These are phyloP conservation scores for Chrysomela aeneicollis DNA, from an alignment of 2,888 invertebrate species.

Conservation along the genomic window DNA sequence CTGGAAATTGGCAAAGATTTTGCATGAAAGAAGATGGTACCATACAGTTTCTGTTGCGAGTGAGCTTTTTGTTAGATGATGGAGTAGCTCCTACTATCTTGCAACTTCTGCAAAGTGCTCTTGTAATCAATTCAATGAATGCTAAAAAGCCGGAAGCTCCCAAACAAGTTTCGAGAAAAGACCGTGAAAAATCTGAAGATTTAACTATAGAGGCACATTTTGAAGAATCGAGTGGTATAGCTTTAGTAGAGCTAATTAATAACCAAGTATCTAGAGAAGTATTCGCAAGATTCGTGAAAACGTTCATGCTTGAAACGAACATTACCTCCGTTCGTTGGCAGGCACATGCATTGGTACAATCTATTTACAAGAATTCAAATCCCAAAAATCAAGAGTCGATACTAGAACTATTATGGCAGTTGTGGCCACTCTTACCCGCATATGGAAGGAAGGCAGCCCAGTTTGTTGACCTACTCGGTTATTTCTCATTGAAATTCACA, in stretches of 20 bases:
- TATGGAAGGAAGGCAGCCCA: slow-evolving; percentile 95
- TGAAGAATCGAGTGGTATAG: slow-evolving; percentile 72
- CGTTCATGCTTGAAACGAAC: slow-evolving; percentile 93
- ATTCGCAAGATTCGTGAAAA: slow-evolving; percentile 80
- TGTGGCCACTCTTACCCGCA: slow-evolving; percentile 90
- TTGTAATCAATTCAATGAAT: slow-evolving; percentile 69
- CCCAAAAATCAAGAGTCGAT: slow-evolving; percentile 79
- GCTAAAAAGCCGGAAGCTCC: slow-evolving; percentile 46
- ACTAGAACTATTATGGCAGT: slow-evolving; percentile 85
- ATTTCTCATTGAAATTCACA: slow-evolving; percentile 88
- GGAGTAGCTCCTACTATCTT: slow-evolving; percentile 90
- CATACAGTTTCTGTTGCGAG: slow-evolving; percentile 83
- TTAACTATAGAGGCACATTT: slow-evolving; percentile 71
- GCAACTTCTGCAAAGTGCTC: slow-evolving; percentile 87
- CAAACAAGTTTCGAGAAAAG: slow-evolving; percentile 60
- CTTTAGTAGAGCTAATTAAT: slow-evolving; percentile 75
- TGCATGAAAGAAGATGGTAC: slow-evolving; percentile 78
- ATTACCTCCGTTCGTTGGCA: slow-evolving; percentile 94
- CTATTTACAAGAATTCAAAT: slow-evolving; percentile 86
- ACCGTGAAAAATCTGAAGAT: slow-evolving; percentile 74
- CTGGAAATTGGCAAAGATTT: slow-evolving; percentile 95
- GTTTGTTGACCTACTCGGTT: slow-evolving; percentile 95
- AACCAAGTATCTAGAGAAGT: slow-evolving; percentile 71
- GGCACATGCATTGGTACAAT: slow-evolving; percentile 85
- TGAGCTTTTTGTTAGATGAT: slow-evolving; percentile 88